Evolutionary conservation across 92 coral and sea anemone species (phyloP), one percentile per base, ranked within the genome.

Genomic region (Parazoanthus darwini): DNA sequence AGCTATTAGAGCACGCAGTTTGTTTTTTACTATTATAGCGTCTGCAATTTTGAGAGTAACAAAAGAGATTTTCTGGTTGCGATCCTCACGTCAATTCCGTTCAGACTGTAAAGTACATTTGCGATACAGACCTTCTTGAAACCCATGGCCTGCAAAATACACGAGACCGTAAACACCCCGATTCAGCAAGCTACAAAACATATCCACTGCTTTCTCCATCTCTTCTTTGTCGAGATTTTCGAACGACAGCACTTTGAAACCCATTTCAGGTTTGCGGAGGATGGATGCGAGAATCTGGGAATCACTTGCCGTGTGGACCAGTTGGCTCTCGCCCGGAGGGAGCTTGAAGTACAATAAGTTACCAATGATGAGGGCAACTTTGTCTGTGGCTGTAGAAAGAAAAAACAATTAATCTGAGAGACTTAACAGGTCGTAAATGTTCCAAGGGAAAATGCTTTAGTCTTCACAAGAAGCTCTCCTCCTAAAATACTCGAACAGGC

Each of bases 91-190:
- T 39, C 42, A 13, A 15, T 25, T 10, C 18, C 33, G 23, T 10
- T 72, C 33, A 29, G 77, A 8, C 8, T 72, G 37, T 71, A 74
- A 74, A 74, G 1, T 14, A 74, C 8, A 74, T 15, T 74, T 36
- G 39, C 5, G 65, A 36, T 7, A 71, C 87, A 46, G 44, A 84
- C 87, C 91, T 78, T 93, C 93, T 71, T 97, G 97, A 92, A 97
- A 97, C 6, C 99, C 99, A 68, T 97, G 99, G 0, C 99, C 99
- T 3, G 99, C 98, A 73, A 94, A 97, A 77, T 95, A 97, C 80
- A 97, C 92, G 87, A 97, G 75, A 25, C 97, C 99, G 86, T 97
- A 97, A 42, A 96, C 96, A 23, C 90, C 96, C 5, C 71, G 89
- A 1, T 96, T 93, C 48, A 97, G 88, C 29, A 97, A 87, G 63